These are phyloP conservation scores for Dicranocentrus wangi DNA, from an alignment of 2,888 invertebrate genomes.

Conservation along the genomic window DNA sequence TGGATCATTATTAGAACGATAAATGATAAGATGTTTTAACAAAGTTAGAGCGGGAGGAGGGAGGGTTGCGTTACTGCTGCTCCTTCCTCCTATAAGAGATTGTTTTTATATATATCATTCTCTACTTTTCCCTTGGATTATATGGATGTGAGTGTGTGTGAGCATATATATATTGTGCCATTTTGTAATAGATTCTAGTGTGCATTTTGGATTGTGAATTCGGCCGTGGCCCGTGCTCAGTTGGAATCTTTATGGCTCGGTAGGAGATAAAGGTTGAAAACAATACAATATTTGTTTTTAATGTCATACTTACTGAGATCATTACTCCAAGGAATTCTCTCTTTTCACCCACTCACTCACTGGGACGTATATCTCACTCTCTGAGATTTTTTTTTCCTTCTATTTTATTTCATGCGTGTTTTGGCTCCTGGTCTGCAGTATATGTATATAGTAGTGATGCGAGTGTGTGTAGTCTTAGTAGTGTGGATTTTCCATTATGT, in stretches of 20 bases:
- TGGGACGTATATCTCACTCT: neutral
- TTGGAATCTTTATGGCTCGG: conserved; percentile 40
- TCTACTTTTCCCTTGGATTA: neutral
- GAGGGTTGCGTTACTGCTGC: too few relatives aligned
- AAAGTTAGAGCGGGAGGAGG: too few relatives aligned
- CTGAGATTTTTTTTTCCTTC: neutral
- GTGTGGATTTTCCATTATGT: neutral
- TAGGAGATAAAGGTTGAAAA: conserved; percentile 46
- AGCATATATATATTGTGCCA: neutral
- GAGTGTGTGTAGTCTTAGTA: neutral
- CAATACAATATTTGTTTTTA: conserved; percentile 55
- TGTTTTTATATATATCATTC: too few relatives aligned
- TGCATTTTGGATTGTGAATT: neutral
- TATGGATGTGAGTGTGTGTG: neutral
- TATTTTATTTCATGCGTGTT: too few relatives aligned
- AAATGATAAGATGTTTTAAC: neutral
- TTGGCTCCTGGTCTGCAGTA: too few relatives aligned
- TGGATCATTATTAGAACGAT: conserved; percentile 27
- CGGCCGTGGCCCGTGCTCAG: conserved; percentile 46
- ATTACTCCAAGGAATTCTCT: conserved; percentile 20
- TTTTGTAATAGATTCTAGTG: too few relatives aligned
- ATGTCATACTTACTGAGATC: conserved; percentile 48
- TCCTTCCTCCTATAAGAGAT: too few relatives aligned
- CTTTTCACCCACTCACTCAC: conserved; percentile 15
- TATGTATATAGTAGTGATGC: too few relatives aligned